Evolutionary conservation across 92 coral and sea anemone species (phyloP).

Genomic region (Galaxea fascicularis): DNA sequence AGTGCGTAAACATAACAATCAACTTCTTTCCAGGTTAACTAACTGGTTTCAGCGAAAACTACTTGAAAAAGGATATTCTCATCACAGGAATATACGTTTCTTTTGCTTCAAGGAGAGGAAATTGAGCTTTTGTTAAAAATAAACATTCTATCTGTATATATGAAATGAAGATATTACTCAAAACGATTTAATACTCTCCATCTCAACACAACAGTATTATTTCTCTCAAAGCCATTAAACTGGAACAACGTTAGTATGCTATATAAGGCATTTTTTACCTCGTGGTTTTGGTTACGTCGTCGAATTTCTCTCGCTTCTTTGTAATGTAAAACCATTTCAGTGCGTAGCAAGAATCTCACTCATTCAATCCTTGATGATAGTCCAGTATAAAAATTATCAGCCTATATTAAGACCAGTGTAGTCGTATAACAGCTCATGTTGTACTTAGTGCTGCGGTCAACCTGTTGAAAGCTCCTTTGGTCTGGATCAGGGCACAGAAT

Average conservation of each 20-base stretch:
- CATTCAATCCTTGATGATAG: not conserved
- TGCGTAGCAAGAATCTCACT: not conserved
- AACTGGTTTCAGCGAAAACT: not conserved
- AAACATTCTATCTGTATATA: slow-evolving; percentile 7
- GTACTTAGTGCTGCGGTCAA: not conserved
- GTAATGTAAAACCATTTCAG: not conserved
- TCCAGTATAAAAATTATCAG: not conserved
- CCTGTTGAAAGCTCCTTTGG: slow-evolving; percentile 10
- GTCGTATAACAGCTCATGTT: not conserved
- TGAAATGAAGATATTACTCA: slow-evolving; percentile 27
- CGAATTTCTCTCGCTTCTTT: too few species aligned
- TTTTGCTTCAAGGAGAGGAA: slow-evolving; percentile 11
- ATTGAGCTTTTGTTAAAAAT: slow-evolving; percentile 32
- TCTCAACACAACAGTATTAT: not conserved
- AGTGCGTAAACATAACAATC: not conserved
- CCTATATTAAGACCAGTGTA: not conserved
- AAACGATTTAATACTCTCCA: not conserved
- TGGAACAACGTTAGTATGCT: not conserved
- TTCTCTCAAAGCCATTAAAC: not conserved
- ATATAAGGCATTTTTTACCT: not conserved
- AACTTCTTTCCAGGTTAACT: not conserved
- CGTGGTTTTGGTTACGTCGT: not conserved
- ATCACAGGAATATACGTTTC: not conserved
- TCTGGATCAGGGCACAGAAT: not conserved
- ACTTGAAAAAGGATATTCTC: not conserved